Evolutionary conservation across 1,140 invertebrate species (phyloP), one percentile per base, ranked within the genome.

Genomic region (Manduca sexta): DNA sequence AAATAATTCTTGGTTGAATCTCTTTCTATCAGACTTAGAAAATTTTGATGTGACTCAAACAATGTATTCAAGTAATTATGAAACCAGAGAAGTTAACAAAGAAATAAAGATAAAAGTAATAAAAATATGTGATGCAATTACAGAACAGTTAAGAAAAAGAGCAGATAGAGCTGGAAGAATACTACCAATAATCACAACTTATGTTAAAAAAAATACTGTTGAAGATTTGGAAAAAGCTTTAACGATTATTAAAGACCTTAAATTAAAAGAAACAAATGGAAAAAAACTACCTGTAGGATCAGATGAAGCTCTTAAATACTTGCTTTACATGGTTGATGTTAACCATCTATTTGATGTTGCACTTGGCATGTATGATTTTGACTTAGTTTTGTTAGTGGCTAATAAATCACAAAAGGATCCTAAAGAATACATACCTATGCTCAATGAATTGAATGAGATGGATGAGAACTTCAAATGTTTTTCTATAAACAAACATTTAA

Each of bases 371-470:
- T 98, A 98, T 72, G 94, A 98, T 77, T 93, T 97, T 68, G 91
- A 96, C 47, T 85, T 97, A 4, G 91, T 94, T 1, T 73, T 95
- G 29, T 90, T 95, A 76, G 91, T 97, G 8, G 94, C 93, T 6
- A 91, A 92, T 56, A 94, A 93, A 72, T 96, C 95, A 1, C 94
- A 92, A 45, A 91, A 95, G 84, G 96, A 98, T 86, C 97, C 97
- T 0, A 97, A 97, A 82, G 97, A 98, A 76, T 98, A 95, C 84
- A 84, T 97, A n/a, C 92, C 94, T 3, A 94, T 96, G 71, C 84
- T 98, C 17, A 96, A 97, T 74, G 86, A 91, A 35, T 81, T 98
- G 0, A 90, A 90, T 67, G 77, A 87, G 29, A 84, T 95, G 75
- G 90, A 95, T 37, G 81, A 87, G 10, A 88, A 93, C 69, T 91